phyloP scores from a whole-genome alignment of 2,888 invertebrate genomes.

The Tetranychus piercei region DNA sequence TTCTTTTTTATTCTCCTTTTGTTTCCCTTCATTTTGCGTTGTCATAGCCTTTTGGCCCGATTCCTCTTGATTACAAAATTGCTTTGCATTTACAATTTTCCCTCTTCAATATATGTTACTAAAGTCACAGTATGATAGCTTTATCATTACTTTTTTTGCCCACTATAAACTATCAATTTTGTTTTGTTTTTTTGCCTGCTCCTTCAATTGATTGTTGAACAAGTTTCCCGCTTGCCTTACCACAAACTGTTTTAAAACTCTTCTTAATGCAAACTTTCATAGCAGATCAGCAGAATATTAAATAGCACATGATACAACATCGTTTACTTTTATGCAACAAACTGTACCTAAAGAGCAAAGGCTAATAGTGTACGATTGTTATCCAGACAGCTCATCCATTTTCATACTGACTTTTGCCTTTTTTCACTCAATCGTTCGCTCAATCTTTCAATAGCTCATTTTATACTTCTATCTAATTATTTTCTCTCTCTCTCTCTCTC shows the following conservation, averaged over 20 bases:
- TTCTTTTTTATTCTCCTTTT: conserved; percentile 5
- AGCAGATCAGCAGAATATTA: background rate
- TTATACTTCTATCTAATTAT: too few relatives aligned
- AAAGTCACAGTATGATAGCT: background rate
- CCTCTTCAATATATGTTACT: background rate
- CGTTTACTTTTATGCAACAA: background rate
- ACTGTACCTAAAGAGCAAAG: too few relatives aligned
- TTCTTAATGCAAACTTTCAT: background rate
- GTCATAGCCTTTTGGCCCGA: conserved; percentile 1
- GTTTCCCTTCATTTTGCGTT: background rate
- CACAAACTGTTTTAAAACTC: background rate
- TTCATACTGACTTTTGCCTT: too few relatives aligned
- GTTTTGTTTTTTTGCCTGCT: background rate
- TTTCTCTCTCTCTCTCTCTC: too few relatives aligned
- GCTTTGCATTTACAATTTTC: background rate
- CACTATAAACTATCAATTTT: background rate
- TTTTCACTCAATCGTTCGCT: too few relatives aligned
- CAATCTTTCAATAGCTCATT: too few relatives aligned
- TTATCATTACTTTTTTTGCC: background rate
- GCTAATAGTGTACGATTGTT: too few relatives aligned
- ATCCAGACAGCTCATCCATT: too few relatives aligned
- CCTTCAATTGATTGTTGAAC: conserved; percentile 2
- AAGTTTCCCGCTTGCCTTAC: conserved; percentile 7
- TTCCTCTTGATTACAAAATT: background rate
- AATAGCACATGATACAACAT: background rate